These are phyloP conservation scores for Delichon dasypus DNA, from an alignment of 2,797 vertebrate genomes.

Conservation along the genomic window DNA sequence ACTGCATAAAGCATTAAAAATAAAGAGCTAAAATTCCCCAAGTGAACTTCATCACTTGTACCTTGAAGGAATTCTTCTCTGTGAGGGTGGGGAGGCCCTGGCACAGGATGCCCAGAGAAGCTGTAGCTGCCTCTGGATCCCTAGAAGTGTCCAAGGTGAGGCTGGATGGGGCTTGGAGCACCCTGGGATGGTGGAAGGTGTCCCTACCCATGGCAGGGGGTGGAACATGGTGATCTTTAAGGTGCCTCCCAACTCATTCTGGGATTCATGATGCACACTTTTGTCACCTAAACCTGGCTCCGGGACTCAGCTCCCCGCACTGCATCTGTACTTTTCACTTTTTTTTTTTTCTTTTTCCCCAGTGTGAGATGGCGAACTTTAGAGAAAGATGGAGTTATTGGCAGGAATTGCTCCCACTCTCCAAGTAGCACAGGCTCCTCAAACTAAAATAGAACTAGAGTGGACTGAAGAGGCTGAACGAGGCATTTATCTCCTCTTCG, in stretches of 20 bases:
- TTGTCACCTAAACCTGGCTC: neutral
- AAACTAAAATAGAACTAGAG: conserved; percentile 64
- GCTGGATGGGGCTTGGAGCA: fast-evolving
- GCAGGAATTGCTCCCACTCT: neutral
- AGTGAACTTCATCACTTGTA: neutral
- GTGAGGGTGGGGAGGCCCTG: fast-evolving
- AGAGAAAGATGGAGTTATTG: conserved; percentile 4
- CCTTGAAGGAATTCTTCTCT: neutral
- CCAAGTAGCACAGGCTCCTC: conserved; percentile 18
- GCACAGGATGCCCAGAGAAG: neutral
- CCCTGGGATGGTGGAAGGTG: fast-evolving
- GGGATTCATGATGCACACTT: neutral
- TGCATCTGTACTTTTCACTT: neutral
- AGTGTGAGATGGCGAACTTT: neutral
- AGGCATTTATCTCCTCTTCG: conserved; percentile 51
- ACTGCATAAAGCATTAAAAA: neutral
- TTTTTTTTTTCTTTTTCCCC: neutral
- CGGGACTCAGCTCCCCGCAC: neutral
- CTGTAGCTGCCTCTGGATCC: neutral
- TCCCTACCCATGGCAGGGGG: neutral
- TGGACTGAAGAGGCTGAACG: conserved; percentile 64
- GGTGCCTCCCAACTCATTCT: neutral
- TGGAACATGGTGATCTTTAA: fast-evolving
- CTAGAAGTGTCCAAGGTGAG: neutral
- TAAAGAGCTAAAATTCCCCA: neutral